Percentiles rank a stretch among this genome's conserved stretches.
Conservation (phyloP, 2,797 vertebrate genomes). For the Phoeniculus purpureus region DNA sequence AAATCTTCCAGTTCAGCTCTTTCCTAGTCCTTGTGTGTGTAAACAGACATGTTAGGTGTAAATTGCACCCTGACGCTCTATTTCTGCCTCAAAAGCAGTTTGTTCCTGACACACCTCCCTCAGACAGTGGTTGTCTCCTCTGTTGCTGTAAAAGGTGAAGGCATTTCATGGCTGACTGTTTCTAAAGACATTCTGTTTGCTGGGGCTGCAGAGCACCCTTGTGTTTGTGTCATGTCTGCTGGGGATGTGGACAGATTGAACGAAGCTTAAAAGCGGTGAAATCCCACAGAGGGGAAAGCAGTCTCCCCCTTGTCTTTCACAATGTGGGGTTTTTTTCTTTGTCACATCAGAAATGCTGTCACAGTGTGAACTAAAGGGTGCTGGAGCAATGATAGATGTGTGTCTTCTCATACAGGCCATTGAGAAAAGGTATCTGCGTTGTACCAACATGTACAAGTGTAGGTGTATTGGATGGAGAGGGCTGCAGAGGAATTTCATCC, state of each 20-base stretch:
- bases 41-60: neutral
- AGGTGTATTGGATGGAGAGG: neutral
- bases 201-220: neutral
- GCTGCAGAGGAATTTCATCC: neutral
- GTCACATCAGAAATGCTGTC: neutral
- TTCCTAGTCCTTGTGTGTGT: neutral
- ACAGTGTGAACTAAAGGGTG: neutral
- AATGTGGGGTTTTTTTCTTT: neutral
- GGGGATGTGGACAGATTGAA: neutral
- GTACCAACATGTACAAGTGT: neutral
- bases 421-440: neutral
- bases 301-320: neutral
- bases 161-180: neutral
- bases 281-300: neutral
- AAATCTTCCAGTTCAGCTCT: neutral
- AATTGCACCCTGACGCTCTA: accelerated
- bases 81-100: neutral
- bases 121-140: neutral
- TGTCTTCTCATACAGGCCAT: neutral
- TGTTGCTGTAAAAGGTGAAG: neutral
- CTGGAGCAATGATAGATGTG: neutral
- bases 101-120: neutral
- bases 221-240: neutral
- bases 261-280: neutral
- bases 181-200: neutral